Conservation (phyloP, 2,888 invertebrate species). For the Hirtodrosophila alboralis region DNA sequence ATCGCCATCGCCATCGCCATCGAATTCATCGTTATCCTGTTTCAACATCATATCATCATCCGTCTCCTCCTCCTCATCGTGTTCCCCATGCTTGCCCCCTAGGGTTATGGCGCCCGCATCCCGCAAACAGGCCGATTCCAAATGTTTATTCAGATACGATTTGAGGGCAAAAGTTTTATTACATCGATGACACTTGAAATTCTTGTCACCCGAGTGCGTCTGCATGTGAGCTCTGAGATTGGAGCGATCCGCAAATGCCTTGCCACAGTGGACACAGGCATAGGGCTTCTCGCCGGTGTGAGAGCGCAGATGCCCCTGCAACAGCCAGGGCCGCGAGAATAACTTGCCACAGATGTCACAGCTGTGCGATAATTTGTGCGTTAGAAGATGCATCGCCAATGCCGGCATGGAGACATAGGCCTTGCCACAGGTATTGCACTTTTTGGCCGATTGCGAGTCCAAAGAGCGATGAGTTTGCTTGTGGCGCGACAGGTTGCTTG, state of each 20-base stretch:
- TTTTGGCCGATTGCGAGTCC: slow-evolving; percentile 97
- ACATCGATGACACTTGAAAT: slow-evolving; percentile 94
- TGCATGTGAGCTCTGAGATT: slow-evolving; percentile 98
- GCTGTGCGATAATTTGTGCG: slow-evolving; percentile 95
- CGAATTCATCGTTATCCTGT: slow-evolving; percentile 26
- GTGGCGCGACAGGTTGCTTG: slow-evolving; percentile 94
- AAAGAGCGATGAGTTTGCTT: slow-evolving; percentile 96
- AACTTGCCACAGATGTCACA: slow-evolving; percentile 97
- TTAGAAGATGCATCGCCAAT: slow-evolving; percentile 95
- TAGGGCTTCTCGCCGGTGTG: slow-evolving; percentile 98
- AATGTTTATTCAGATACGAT: slow-evolving; percentile 97
- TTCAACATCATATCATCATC: slow-evolving; percentile 13
- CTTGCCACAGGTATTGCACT: slow-evolving; percentile 97
- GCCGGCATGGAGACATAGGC: slow-evolving; percentile 99
- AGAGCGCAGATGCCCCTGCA: slow-evolving; percentile 93
- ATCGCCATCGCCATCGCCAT: slow-evolving; percentile 17
- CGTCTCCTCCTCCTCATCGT: slow-evolving; percentile 14
- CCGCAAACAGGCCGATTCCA: slow-evolving; percentile 93
- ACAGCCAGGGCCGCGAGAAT: slow-evolving; percentile 97
- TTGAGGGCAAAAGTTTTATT: slow-evolving; percentile 96
- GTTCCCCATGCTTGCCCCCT: slow-evolving; percentile 23
- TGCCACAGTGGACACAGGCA: slow-evolving; percentile 96
- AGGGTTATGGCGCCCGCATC: slow-evolving; percentile 80
- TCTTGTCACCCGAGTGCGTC: slow-evolving; percentile 95
- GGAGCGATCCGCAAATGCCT: slow-evolving; percentile 96